Percentiles rank a stretch among this genome's conserved stretches.
phyloP scores from a whole-genome alignment of 2,113 vertebrate genomes.

The Boleophthalmus pectinirostris region DNA sequence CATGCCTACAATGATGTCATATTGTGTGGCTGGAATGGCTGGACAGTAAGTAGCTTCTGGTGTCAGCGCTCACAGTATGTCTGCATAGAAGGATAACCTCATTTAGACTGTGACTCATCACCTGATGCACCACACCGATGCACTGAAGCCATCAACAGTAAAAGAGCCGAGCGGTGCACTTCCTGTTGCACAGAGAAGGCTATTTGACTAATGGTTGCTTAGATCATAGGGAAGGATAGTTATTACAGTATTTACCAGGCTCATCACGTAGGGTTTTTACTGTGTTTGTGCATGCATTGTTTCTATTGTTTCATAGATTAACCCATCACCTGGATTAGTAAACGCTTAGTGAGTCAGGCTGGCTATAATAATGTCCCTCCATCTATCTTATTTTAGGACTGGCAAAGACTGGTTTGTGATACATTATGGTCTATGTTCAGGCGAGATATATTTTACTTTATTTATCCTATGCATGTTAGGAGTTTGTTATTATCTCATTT shows the following conservation, averaged over 20 bases:
- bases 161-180: slow-evolving; percentile 27
- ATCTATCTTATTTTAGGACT: background rate
- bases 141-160: slow-evolving; percentile 23
- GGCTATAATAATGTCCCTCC: background rate
- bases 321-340: background rate
- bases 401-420: background rate
- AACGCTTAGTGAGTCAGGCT: background rate
- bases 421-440: no score
- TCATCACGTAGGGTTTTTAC: background rate
- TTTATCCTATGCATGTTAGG: background rate
- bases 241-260: slow-evolving; percentile 1
- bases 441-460: background rate
- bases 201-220: slow-evolving; percentile 23
- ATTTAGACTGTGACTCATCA: slow-evolving; percentile 64
- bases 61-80: slow-evolving; percentile 51
- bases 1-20: slow-evolving; percentile 42
- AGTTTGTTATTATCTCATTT: background rate
- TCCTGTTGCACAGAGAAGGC: slow-evolving; percentile 26
- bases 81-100: slow-evolving; percentile 64
- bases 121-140: slow-evolving; percentile 48
- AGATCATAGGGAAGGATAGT: slow-evolving; percentile 32
- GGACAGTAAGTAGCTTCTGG: slow-evolving; percentile 51
- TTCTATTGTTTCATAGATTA: background rate
- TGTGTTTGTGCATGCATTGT: background rate
- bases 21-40: slow-evolving; percentile 53